Base-by-base conservation (phyloP, 2,113 vertebrate species). In the Fulmarus glacialis region DNA sequence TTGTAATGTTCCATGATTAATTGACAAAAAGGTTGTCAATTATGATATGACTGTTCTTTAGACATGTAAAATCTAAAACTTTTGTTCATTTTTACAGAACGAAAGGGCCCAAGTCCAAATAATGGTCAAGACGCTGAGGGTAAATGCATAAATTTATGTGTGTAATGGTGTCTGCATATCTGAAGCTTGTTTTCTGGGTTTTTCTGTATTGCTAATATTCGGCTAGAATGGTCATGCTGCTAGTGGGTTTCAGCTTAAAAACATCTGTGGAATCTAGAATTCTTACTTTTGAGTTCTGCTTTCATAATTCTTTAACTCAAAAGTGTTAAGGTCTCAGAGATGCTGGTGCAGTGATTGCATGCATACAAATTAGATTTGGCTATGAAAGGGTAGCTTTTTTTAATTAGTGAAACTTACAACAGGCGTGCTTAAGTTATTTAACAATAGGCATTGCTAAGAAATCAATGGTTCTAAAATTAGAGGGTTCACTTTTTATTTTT, bases 21-120 rank as follows among this genome's bases (percentile, higher is more conserved):
- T n/a, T 79, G 29, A 64, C 12, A 47, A 67, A 87, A 73, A 6
- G 2, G 7, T 64, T 53, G n/a, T 50, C 19, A 38, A 0, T 59
- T 59, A 15, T 50, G 15, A 63, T 82, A 38, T 16, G 13, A 48
- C 12, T 91, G 30, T 80, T 92, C 22, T 75, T 90, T 52, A 60
- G 34, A 58, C 36, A 40, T 55, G 15, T 77, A 42, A 83, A 56
- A 68, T 62, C 12, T 87, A 81, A 95, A 40, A 21, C 15, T 34
- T 80, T 48, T 36, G 12, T 90, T 91, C 4, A 12, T 70, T 80
- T 75, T 93, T 91, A 40, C 81, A 98, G 96, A 82, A 70, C 84
- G 70, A 72, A 91, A 43, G 34, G 81, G 8, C 8, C 30, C 83
- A 9, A 6, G 20, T 82, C 82, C 94, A 87, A 77, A 80, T 3